Base-by-base conservation (phyloP, 2,113 vertebrate genomes). In the Rissa tridactyla region DNA sequence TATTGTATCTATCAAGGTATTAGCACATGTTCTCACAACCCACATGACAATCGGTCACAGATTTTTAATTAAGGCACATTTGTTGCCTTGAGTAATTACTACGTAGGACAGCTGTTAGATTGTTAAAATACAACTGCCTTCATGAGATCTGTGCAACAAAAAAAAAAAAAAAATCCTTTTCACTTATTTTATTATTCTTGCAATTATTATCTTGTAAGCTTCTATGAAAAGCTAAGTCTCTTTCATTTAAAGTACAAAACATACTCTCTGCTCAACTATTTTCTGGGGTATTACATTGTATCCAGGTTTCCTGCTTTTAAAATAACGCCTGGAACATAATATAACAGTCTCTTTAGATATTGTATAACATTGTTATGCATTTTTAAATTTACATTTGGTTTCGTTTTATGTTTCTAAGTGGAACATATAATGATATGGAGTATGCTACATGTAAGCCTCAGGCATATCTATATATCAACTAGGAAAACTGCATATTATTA, bases 401-500 rank as follows among this genome's bases (percentile, higher is more conserved):
- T 76, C 65, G 54, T 75, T 94, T 96, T 82, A 90, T 91, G 57
- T 78, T 94, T 89, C 60, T 46, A 72, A 88, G 64, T 77, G 60
- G 70, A 82, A 92, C 77, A 81, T 71, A 72, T 29, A 90, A 91
- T 65, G 55, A 96, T 68, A 75, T 22, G 96, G 38, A 96, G 83
- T 78, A 88, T 78, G 81, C 55, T 57, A 46, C 58, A 92, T 5
- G 8, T 86, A 96, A 85, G 89, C 75, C 85, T 73, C 29, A 71
- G 88, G 88, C 81, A 62, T 38, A 73, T 34, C 72, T 89, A 75
- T 69, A 54, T 51, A 94, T 86, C 72, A 96, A 6, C 58, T 79
- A 58, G 23, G 73, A 90, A 94, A 95, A 82, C 17, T n/a, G 54
- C 81, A 15, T 65, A 92, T 82, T 97, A 96, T 92, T 97, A 96